Evolutionary conservation across 2,797 vertebrate species (phyloP).

Genomic region (Brachymystax lenok): DNA sequence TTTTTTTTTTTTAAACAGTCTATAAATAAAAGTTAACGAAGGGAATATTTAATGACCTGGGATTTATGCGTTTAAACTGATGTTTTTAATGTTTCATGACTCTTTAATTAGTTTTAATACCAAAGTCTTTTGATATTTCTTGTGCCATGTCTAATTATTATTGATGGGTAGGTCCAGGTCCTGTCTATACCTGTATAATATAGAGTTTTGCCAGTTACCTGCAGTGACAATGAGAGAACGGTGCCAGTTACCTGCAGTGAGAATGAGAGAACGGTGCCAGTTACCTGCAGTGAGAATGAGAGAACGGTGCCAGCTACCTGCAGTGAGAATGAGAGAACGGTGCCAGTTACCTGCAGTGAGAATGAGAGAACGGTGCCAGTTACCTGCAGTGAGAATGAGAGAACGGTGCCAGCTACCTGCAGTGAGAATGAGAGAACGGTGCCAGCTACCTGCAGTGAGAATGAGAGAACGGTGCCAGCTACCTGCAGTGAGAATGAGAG

Average conservation of each 20-base stretch:
- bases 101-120: slow-evolving; percentile 21
- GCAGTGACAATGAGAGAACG: neutral
- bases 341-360: too few species aligned
- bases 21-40: slow-evolving; percentile 41
- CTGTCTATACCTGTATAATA: slow-evolving; percentile 14
- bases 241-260: neutral
- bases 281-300: neutral
- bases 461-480: too few species aligned
- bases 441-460: too few species aligned
- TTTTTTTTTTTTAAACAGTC: neutral
- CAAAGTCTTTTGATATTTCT: slow-evolving; percentile 16
- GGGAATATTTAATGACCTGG: slow-evolving; percentile 22
- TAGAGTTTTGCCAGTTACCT: neutral
- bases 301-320: too few species aligned
- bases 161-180: neutral
- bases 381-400: too few species aligned
- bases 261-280: neutral
- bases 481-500: too few species aligned
- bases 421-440: too few species aligned
- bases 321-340: too few species aligned
- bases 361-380: too few species aligned
- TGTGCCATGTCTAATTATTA: slow-evolving; percentile 11
- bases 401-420: too few species aligned
- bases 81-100: slow-evolving; percentile 33
- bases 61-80: slow-evolving; percentile 12